These are phyloP conservation scores for Oconnorella tubifera DNA, from an alignment of 2,888 invertebrate species.

Conservation along the genomic window DNA sequence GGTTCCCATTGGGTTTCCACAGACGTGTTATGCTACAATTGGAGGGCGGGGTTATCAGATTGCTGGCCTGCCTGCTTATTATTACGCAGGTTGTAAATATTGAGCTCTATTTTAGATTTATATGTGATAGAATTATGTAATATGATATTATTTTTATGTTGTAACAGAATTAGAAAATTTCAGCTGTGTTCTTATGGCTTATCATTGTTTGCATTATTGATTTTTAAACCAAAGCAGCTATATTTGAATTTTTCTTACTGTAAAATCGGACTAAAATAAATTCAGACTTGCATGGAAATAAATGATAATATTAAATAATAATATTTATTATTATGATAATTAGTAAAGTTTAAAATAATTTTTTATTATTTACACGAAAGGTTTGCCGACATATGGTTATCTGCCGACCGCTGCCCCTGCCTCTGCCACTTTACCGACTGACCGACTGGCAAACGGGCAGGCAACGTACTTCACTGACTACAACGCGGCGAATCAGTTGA, in stretches of 20 bases:
- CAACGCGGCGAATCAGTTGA: neutral
- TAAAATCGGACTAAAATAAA: too few relatives aligned
- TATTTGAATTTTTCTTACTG: too few relatives aligned
- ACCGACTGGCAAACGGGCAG: neutral
- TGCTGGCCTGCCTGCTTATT: neutral
- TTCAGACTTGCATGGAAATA: too few relatives aligned
- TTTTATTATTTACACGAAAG: too few relatives aligned
- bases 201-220: too few relatives aligned
- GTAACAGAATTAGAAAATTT: too few relatives aligned
- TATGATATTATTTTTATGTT: too few relatives aligned
- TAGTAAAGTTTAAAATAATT: neutral
- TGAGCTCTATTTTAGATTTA: neutral
- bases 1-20: neutral
- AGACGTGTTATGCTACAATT: neutral
- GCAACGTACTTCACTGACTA: neutral
- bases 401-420: neutral
- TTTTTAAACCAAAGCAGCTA: too few relatives aligned
- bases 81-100: neutral
- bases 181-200: too few relatives aligned
- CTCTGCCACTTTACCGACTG: neutral
- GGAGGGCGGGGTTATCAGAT: neutral
- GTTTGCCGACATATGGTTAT: slow-evolving; percentile 2
- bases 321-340: neutral
- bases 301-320: neutral
- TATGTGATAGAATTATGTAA: too few relatives aligned